These are phyloP conservation scores for Noctuana brunneofusca DNA, from an alignment of 2,888 invertebrate genomes.

Conservation along the genomic window DNA sequence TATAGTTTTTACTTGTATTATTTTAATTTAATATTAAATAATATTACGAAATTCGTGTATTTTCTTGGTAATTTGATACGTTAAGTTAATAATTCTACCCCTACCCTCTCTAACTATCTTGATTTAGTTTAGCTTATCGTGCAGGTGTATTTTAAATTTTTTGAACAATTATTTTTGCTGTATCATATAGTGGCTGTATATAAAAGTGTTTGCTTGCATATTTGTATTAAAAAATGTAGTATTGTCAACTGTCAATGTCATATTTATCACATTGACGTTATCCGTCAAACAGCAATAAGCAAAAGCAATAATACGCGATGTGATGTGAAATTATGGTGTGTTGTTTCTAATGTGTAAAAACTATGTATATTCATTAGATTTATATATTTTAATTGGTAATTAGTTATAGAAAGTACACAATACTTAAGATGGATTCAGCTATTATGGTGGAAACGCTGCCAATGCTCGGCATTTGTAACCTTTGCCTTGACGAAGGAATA, in stretches of 20 bases:
- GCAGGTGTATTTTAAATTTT: too few relatives aligned
- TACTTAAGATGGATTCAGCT: constrained; percentile 44
- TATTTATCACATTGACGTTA: background rate
- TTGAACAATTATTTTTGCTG: too few relatives aligned
- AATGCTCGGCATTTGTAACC: constrained; percentile 67
- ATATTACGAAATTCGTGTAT: background rate
- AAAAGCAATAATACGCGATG: constrained; percentile 6
- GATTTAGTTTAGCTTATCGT: too few relatives aligned
- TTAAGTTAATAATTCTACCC: too few relatives aligned
- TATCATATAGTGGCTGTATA: background rate
- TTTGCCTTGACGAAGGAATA: constrained; percentile 67
- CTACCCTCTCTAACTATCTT: too few relatives aligned
- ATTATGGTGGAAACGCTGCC: constrained; percentile 72
- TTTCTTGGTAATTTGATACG: too few relatives aligned
- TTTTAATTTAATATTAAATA: background rate
- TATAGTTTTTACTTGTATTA: background rate
- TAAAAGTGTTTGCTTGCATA: background rate
- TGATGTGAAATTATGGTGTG: constrained; percentile 1
- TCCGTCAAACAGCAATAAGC: background rate
- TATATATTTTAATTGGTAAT: background rate
- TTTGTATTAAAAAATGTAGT: background rate
- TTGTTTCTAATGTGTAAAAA: constrained; percentile 23
- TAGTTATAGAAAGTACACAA: background rate
- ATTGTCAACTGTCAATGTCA: background rate
- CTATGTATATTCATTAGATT: constrained; percentile 23